phyloP scores from a whole-genome alignment of 1,140 invertebrate genomes.

The Cotesia typhae region DNA sequence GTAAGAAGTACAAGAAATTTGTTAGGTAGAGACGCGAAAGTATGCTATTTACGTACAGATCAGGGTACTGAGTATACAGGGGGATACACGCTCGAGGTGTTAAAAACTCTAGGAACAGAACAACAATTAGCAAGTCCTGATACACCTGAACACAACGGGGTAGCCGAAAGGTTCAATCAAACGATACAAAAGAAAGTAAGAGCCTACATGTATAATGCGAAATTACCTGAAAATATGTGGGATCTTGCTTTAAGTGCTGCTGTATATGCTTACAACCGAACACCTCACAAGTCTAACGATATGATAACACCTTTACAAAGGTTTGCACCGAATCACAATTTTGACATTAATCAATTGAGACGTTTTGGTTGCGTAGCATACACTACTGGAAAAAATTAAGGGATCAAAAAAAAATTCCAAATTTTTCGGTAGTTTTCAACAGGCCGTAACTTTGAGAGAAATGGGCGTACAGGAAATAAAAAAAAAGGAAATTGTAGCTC shows the following conservation, averaged over 20 bases:
- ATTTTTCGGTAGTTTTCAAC: too few relatives aligned
- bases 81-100: conserved; percentile 27
- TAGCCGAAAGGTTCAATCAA: conserved; percentile 53
- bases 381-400: too few relatives aligned
- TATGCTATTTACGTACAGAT: conserved; percentile 11
- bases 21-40: conserved; percentile 31
- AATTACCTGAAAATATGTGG: conserved; percentile 49
- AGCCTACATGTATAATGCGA: conserved; percentile 46
- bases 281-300: conserved; percentile 39
- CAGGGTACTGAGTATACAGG: conserved; percentile 38
- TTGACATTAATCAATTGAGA: conserved; percentile 27
- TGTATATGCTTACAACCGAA: conserved; percentile 47
- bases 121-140: conserved; percentile 40
- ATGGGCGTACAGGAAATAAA: too few relatives aligned
- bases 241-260: conserved; percentile 50
- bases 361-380: conserved; percentile 27
- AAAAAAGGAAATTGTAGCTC: too few relatives aligned
- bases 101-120: conserved; percentile 31
- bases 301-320: conserved; percentile 22
- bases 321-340: conserved; percentile 26
- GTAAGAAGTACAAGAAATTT: conserved; percentile 32
- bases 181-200: conserved; percentile 48
- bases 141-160: conserved; percentile 55
- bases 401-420: too few relatives aligned
- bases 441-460: too few relatives aligned